Evolutionary conservation across 2,888 invertebrate genomes (phyloP).

Genomic region (Lutraria lutraria): DNA sequence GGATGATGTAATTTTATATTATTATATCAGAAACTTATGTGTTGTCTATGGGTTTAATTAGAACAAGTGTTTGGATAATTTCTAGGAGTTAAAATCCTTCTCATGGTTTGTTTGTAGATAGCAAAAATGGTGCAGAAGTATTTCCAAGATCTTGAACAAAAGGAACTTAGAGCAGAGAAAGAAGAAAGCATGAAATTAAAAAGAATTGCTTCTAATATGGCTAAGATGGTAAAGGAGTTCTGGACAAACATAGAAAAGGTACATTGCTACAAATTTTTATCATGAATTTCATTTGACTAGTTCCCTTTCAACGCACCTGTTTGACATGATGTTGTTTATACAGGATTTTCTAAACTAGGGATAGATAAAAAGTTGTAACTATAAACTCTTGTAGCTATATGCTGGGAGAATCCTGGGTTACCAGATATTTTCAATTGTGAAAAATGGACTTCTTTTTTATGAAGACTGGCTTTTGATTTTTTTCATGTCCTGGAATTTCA

Average conservation of each 20-base stretch:
- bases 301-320: slow-evolving; percentile 50
- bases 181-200: slow-evolving; percentile 95
- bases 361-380: slow-evolving; percentile 42
- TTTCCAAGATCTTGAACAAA: slow-evolving; percentile 89
- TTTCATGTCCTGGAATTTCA: too few species aligned
- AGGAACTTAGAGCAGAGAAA: slow-evolving; percentile 95
- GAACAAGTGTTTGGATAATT: background rate
- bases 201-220: slow-evolving; percentile 95
- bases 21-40: background rate
- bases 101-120: slow-evolving; percentile 74
- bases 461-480: too few species aligned
- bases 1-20: background rate
- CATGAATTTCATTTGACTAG: background rate
- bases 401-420: slow-evolving; percentile 28
- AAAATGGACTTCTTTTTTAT: too few species aligned
- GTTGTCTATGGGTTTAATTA: background rate
- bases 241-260: slow-evolving; percentile 99
- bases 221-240: slow-evolving; percentile 97
- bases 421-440: background rate
- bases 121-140: slow-evolving; percentile 85
- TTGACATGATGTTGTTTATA: background rate
- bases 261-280: background rate
- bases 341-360: slow-evolving; percentile 30
- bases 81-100: background rate
- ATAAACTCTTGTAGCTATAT: slow-evolving; percentile 38